These are phyloP conservation scores for Sisyra terminalis DNA, from an alignment of 2,888 invertebrate genomes.

Conservation along the genomic window DNA sequence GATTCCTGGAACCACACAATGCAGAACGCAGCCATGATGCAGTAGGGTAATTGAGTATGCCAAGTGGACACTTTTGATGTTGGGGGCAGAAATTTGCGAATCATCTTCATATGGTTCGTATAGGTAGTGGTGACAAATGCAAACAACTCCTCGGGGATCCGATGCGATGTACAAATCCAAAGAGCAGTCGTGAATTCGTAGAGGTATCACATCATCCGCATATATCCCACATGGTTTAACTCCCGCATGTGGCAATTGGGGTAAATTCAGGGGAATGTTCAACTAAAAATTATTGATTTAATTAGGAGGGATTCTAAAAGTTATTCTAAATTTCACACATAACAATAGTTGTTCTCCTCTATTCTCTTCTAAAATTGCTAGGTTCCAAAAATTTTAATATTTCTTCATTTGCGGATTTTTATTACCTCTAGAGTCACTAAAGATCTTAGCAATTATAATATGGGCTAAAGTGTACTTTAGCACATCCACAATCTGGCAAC, in stretches of 20 bases:
- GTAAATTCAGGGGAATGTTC: conserved; percentile 69
- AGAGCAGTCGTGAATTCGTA: conserved; percentile 67
- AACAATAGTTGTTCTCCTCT: too few species aligned
- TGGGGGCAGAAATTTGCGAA: conserved; percentile 15
- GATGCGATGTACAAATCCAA: conserved; percentile 64
- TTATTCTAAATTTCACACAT: too few species aligned
- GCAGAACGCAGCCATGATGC: conserved; percentile 70
- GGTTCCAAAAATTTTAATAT: too few species aligned
- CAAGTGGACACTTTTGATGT: conserved; percentile 53
- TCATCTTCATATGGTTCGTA: conserved; percentile 42
- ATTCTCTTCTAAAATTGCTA: too few species aligned
- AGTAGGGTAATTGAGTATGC: conserved; percentile 71
- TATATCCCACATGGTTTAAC: conserved; percentile 48
- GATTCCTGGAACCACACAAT: conserved; percentile 66
- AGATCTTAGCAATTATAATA: too few species aligned
- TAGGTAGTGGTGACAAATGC: conserved; percentile 68
- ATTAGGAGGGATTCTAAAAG: too few species aligned
- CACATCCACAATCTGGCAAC: too few species aligned
- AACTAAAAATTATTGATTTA: conserved; percentile 46
- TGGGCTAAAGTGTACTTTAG: too few species aligned
- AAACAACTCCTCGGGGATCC: conserved; percentile 54
- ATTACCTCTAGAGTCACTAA: too few species aligned
- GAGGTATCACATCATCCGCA: conserved; percentile 65
- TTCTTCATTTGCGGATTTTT: too few species aligned
- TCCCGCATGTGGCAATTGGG: conserved; percentile 41